Conservation (phyloP, 2,888 invertebrate species). For the Lycia hirtaria region DNA sequence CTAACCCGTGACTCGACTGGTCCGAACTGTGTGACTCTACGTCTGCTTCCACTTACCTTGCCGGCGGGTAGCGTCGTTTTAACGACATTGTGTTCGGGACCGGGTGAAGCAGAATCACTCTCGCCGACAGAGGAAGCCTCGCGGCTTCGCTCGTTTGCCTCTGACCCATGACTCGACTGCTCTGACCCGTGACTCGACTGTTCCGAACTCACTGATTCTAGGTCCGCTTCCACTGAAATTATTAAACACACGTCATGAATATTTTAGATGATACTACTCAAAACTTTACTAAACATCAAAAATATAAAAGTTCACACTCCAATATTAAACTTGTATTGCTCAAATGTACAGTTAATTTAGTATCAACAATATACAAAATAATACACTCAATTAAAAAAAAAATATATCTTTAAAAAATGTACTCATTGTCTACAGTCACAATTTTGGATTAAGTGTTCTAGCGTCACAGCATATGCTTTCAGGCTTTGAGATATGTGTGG, state of each 20-base stretch:
- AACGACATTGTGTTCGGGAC: conserved; percentile 81
- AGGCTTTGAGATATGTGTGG: no score
- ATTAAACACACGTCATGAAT: neutral
- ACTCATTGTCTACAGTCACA: no score
- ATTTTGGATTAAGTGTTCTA: no score
- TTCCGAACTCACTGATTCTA: conserved; percentile 75
- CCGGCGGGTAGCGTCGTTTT: conserved; percentile 90
- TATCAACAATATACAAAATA: no score
- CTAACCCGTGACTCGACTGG: neutral
- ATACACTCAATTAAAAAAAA: no score
- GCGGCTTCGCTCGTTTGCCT: conserved; percentile 61
- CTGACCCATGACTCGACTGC: conserved; percentile 72
- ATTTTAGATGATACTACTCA: neutral
- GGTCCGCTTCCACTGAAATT: conserved; percentile 64
- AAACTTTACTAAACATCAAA: neutral
- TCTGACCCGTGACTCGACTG: conserved; percentile 74
- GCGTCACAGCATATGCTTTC: no score
- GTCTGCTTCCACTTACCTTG: conserved; percentile 78
- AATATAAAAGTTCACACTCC: no score
- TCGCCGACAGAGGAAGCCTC: conserved; percentile 79
- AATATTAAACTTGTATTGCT: no score
- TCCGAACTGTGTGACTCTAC: neutral
- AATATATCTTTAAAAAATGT: no score
- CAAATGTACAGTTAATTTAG: no score
- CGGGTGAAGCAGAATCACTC: conserved; percentile 85